Percentiles rank a stretch among this genome's conserved stretches.
Evolutionary conservation across 2,113 vertebrate genomes (phyloP).

Genomic region (Pelvicachromis taeniatus): DNA sequence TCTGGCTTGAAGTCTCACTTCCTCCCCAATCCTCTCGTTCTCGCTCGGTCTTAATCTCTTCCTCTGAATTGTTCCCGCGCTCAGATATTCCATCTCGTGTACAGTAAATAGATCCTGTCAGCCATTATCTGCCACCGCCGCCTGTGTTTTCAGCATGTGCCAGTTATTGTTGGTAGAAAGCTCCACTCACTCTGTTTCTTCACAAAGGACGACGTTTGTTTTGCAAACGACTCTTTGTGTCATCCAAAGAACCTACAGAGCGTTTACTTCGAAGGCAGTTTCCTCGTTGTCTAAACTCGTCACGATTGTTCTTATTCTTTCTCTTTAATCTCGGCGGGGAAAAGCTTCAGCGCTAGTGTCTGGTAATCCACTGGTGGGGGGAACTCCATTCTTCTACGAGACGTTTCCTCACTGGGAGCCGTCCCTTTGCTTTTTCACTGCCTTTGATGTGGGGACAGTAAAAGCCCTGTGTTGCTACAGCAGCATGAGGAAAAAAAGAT

Average conservation of each 20-base stretch:
- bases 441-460: neutral
- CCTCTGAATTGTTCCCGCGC: neutral
- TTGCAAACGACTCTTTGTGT: neutral
- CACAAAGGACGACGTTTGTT: neutral
- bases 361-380: neutral
- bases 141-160: neutral
- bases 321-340: neutral
- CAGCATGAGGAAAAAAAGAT: neutral
- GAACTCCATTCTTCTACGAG: neutral
- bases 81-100: constrained; percentile 16
- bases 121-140: constrained; percentile 10
- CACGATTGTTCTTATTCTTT: neutral
- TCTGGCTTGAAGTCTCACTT: neutral
- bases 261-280: neutral
- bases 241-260: neutral
- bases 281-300: neutral
- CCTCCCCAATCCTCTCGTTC: neutral
- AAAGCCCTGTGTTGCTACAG: neutral
- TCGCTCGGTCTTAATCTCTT: neutral
- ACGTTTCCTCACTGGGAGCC: fast-evolving
- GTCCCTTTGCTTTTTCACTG: neutral
- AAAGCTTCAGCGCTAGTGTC: neutral
- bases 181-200: neutral
- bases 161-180: neutral
- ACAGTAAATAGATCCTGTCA: constrained; percentile 16